Conservation (phyloP, 2,113 vertebrate species). For the Panthera leo region DNA sequence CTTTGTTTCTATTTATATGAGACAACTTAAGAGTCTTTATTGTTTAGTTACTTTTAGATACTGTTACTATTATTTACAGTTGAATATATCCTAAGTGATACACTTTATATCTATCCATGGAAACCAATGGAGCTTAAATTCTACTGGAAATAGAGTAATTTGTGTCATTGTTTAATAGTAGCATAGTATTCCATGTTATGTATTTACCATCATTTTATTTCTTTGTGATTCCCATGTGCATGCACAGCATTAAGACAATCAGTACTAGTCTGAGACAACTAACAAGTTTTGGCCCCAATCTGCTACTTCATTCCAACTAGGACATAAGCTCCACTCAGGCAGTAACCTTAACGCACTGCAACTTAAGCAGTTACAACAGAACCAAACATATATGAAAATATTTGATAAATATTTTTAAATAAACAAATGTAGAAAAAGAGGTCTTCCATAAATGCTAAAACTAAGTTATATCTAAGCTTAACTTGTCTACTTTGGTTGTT, state of each 20-base stretch:
- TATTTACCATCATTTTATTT: neutral
- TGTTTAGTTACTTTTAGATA: neutral
- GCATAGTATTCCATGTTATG: neutral
- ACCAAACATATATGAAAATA: neutral
- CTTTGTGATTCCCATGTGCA: neutral
- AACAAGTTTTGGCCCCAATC: neutral
- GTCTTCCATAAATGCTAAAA: neutral
- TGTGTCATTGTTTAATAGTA: neutral
- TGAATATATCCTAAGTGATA: neutral
- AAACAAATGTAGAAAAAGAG: neutral
- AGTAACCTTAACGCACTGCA: neutral
- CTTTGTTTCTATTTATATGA: neutral
- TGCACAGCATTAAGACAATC: neutral
- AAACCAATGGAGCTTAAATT: neutral
- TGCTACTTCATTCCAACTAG: neutral
- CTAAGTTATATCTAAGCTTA: neutral
- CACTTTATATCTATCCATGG: neutral
- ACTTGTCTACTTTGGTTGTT: neutral
- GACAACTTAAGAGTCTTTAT: neutral
- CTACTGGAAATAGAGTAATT: neutral
- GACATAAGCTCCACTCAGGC: neutral
- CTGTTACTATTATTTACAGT: neutral
- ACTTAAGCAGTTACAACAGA: neutral
- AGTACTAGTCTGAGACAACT: neutral
- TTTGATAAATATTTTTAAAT: neutral